Evolutionary conservation across 2,797 vertebrate species (phyloP).

Genomic region (Intellagama lesueurii): DNA sequence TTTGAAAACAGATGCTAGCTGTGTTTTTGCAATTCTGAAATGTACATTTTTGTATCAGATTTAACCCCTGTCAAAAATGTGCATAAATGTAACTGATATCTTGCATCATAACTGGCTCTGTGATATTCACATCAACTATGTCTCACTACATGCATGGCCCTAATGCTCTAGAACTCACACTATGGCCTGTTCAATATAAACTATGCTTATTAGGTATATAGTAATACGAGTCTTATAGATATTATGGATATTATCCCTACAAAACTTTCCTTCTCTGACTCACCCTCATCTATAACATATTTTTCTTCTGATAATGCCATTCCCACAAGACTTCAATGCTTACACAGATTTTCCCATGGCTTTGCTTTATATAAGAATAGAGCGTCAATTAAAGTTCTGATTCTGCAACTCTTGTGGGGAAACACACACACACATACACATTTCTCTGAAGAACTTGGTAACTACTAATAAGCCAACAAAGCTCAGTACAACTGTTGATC

Average conservation of each 20-base stretch:
- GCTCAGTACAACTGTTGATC: slow-evolving; percentile 74
- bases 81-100: slow-evolving; percentile 54
- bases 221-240: slow-evolving; percentile 63
- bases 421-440: slow-evolving; percentile 76
- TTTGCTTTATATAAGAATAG: slow-evolving; percentile 75
- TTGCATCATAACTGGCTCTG: slow-evolving; percentile 46
- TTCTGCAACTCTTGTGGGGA: slow-evolving; percentile 68
- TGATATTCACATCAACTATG: slow-evolving; percentile 24
- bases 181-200: slow-evolving; percentile 53
- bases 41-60: not conserved
- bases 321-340: slow-evolving; percentile 73
- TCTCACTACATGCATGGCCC: slow-evolving; percentile 7
- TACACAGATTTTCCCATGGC: slow-evolving; percentile 79
- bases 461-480: slow-evolving; percentile 78
- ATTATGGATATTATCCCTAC: slow-evolving; percentile 75
- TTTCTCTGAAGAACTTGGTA: slow-evolving; percentile 79
- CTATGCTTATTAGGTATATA: slow-evolving; percentile 63
- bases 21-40: slow-evolving; percentile 15
- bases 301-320: slow-evolving; percentile 69
- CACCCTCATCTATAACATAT: slow-evolving; percentile 68
- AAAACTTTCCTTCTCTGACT: slow-evolving; percentile 75
- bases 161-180: slow-evolving; percentile 31
- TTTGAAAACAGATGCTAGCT: not conserved
- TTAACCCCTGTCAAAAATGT: slow-evolving; percentile 38
- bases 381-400: slow-evolving; percentile 77